Conservation (phyloP, 2,797 vertebrate genomes). For the Euthynnus affinis region DNA sequence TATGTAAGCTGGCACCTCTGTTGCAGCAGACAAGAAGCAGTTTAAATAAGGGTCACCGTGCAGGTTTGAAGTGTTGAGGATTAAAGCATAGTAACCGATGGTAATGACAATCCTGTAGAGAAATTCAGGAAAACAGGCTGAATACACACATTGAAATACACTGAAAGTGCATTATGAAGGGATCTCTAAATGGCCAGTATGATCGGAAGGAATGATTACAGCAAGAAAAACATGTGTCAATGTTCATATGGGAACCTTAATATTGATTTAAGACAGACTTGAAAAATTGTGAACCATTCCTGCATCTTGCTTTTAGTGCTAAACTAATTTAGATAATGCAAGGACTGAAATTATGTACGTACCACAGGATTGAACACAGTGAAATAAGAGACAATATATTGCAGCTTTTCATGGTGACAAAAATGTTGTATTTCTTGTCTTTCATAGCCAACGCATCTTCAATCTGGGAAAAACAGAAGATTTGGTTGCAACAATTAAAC, state of each 20-base stretch:
- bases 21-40: slow-evolving; percentile 88
- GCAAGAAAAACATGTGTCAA: no score
- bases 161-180: no score
- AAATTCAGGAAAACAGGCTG: neutral
- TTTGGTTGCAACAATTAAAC: neutral
- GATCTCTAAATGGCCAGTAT: no score
- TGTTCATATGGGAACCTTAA: no score
- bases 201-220: no score
- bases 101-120: slow-evolving; percentile 88
- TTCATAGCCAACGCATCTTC: slow-evolving; percentile 51
- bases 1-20: slow-evolving; percentile 90
- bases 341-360: slow-evolving; percentile 47
- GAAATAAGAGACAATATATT: slow-evolving; percentile 85
- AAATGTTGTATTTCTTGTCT: slow-evolving; percentile 82
- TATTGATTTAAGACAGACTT: no score
- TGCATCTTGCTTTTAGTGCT: neutral
- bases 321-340: neutral
- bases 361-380: slow-evolving; percentile 90
- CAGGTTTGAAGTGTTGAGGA: slow-evolving; percentile 93
- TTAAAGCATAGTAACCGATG: slow-evolving; percentile 89
- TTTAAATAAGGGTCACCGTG: slow-evolving; percentile 89
- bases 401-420: slow-evolving; percentile 83
- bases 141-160: neutral
- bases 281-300: no score
- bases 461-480: slow-evolving; percentile 50